These are phyloP conservation scores for Lynx canadensis DNA, from an alignment of 2,113 vertebrate species.

Conservation along the genomic window DNA sequence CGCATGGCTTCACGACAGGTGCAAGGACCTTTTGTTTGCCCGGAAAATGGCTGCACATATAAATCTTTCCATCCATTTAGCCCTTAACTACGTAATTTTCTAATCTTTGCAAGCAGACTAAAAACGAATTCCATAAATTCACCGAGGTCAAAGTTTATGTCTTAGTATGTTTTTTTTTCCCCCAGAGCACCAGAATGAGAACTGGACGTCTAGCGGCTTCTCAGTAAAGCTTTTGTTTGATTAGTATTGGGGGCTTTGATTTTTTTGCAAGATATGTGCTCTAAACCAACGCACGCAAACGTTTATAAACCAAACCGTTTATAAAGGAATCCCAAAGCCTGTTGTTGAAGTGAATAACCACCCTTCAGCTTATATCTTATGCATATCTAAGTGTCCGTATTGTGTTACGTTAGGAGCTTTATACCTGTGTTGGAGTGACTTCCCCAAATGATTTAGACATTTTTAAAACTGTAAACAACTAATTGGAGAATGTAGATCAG, in stretches of 20 bases:
- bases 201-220: not conserved
- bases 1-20: not conserved
- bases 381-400: fast-evolving
- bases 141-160: not conserved
- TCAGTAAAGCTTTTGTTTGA: not conserved
- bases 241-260: not conserved
- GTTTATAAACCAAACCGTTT: not conserved
- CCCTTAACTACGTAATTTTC: not conserved
- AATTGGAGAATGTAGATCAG: not conserved
- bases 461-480: not conserved
- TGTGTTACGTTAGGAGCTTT: not conserved
- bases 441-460: not conserved
- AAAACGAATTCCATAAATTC: slow-evolving; percentile 33
- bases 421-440: not conserved
- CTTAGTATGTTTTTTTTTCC: not conserved
- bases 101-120: not conserved
- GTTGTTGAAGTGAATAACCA: not conserved
- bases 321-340: not conserved
- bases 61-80: not conserved
- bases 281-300: not conserved
- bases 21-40: not conserved
- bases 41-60: fast-evolving
- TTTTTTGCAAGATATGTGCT: not conserved
- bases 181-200: not conserved
- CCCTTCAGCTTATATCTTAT: fast-evolving